Evolutionary conservation across 2,888 invertebrate species (phyloP).

Genomic region (Caenorhabditis sp.): DNA sequence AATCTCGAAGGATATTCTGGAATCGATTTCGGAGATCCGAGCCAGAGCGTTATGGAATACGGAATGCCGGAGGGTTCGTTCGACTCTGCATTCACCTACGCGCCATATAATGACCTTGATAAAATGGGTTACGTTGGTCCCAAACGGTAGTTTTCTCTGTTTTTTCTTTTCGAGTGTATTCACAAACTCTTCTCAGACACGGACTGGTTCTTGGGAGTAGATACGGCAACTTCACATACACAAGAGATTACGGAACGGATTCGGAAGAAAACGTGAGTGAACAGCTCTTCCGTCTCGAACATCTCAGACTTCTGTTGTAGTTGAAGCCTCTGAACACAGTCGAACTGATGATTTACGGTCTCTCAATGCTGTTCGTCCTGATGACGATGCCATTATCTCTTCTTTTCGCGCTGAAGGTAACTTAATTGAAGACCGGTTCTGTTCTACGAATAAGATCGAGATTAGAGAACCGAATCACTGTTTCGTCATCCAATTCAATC

Average conservation of each 20-base stretch:
- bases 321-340: slow-evolving; percentile 53
- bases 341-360: slow-evolving; percentile 58
- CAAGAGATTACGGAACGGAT: slow-evolving; percentile 49
- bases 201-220: slow-evolving; percentile 52
- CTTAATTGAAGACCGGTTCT: slow-evolving; percentile 22
- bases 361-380: slow-evolving; percentile 68
- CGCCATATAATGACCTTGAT: slow-evolving; percentile 70
- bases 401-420: slow-evolving; percentile 74
- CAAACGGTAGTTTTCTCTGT: slow-evolving; percentile 46
- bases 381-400: slow-evolving; percentile 76
- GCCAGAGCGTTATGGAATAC: slow-evolving; percentile 55
- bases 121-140: slow-evolving; percentile 68
- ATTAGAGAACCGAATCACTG: not conserved
- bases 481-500: not conserved
- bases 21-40: slow-evolving; percentile 40
- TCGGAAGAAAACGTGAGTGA: slow-evolving; percentile 51
- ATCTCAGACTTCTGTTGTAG: slow-evolving; percentile 1
- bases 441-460: no score
- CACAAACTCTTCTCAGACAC: slow-evolving; percentile 53
- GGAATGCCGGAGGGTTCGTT: slow-evolving; percentile 66
- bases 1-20: slow-evolving; percentile 26
- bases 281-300: not conserved
- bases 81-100: slow-evolving; percentile 69
- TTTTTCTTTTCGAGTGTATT: no score
- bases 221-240: slow-evolving; percentile 63